Conservation (phyloP, 1,140 invertebrate genomes). For the Drosophila kanapiae region DNA sequence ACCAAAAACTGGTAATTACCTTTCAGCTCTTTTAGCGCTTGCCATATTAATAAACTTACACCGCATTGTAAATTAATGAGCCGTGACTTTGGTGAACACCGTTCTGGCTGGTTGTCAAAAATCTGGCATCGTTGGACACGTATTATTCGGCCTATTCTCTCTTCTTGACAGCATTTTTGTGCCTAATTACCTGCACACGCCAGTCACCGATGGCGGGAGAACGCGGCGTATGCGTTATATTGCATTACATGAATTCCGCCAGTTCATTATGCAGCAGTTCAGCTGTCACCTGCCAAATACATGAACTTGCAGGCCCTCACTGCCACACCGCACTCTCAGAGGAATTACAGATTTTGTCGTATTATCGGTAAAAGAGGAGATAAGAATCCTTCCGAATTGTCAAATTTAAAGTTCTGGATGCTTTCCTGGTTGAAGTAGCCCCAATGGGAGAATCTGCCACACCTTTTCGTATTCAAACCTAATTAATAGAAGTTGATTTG, state of each 20-base stretch:
- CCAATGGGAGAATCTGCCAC: too few relatives aligned
- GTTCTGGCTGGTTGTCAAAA: constrained; percentile 68
- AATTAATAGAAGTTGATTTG: constrained; percentile 51
- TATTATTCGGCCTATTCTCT: constrained; percentile 11
- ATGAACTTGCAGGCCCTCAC: not conserved
- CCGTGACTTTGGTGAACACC: constrained; percentile 52
- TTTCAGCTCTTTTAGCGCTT: not conserved
- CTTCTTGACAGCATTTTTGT: constrained; percentile 48
- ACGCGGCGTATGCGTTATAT: constrained; percentile 62
- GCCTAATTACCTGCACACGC: constrained; percentile 61
- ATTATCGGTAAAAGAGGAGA: too few relatives aligned
- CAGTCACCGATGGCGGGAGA: not conserved
- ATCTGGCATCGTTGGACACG: constrained; percentile 21
- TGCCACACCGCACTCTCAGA: not conserved
- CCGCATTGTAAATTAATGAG: constrained; percentile 66
- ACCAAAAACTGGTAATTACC: not conserved
- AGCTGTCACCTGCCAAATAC: constrained; percentile 20
- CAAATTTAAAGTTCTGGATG: too few relatives aligned
- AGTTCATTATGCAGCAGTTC: constrained; percentile 26
- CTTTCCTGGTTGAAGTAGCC: too few relatives aligned
- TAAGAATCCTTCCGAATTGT: too few relatives aligned
- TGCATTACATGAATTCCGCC: constrained; percentile 53
- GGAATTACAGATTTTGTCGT: too few relatives aligned
- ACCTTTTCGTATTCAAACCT: constrained; percentile 4
- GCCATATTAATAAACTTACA: not conserved